These are phyloP conservation scores for Alosa sapidissima DNA, from an alignment of 2,797 vertebrate species.

Conservation along the genomic window DNA sequence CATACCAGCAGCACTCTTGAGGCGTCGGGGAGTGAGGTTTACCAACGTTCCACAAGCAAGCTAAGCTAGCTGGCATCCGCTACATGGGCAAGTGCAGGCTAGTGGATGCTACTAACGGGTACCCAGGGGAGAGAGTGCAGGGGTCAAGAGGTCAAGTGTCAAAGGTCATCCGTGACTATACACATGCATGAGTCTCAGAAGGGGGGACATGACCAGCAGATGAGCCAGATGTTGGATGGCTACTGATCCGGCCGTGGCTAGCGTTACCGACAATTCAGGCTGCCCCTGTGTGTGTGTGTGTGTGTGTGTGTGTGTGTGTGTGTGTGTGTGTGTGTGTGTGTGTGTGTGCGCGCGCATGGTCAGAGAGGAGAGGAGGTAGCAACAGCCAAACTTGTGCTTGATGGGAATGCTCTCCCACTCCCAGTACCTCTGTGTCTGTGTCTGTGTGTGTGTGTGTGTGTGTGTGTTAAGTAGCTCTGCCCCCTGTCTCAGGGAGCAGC, in stretches of 20 bases:
- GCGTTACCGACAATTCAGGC: neutral
- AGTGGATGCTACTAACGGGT: constrained; percentile 23
- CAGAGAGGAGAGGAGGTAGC: too few species aligned
- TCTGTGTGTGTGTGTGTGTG: neutral
- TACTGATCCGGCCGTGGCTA: neutral
- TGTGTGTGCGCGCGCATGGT: too few species aligned
- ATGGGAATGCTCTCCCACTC: too few species aligned
- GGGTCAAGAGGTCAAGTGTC: neutral
- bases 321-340: neutral
- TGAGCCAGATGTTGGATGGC: too few species aligned
- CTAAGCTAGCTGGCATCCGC: too few species aligned
- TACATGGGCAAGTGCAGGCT: constrained; percentile 63
- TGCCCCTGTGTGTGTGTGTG: neutral
- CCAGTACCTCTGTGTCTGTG: too few species aligned
- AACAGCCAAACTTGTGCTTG: too few species aligned
- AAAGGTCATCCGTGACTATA: neutral
- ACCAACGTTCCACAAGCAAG: too few species aligned
- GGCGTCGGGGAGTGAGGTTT: too few species aligned
- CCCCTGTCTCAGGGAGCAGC: constrained; percentile 34
- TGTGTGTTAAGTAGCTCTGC: constrained; percentile 32
- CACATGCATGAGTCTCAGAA: neutral
- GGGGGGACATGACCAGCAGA: too few species aligned
- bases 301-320: neutral
- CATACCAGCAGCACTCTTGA: too few species aligned
- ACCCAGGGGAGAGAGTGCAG: neutral